These are phyloP conservation scores for Octopus bimaculoides DNA, from an alignment of 1,140 invertebrate genomes.

Conservation along the genomic window DNA sequence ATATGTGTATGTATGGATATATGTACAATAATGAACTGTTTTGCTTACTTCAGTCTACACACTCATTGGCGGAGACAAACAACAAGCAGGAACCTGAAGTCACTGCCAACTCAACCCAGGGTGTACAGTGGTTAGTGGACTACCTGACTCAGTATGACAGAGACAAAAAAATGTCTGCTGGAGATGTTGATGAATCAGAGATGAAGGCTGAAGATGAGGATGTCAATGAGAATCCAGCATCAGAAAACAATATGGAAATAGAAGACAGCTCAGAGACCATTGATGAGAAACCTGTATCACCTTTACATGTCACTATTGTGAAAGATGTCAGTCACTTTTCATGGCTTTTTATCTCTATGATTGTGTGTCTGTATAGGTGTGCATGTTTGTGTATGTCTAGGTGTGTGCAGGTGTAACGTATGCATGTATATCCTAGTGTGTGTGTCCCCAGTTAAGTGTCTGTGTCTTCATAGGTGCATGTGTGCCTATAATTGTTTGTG, in stretches of 20 bases:
- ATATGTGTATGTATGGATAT: too few species aligned
- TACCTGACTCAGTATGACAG: neutral
- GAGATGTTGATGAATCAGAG: neutral
- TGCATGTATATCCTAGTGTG: too few species aligned
- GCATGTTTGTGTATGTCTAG: too few species aligned
- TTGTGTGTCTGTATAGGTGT: too few species aligned
- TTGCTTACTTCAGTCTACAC: too few species aligned
- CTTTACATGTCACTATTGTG: slow-evolving; percentile 37
- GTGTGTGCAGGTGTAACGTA: too few species aligned
- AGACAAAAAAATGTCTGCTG: neutral
- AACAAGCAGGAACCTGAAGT: neutral
- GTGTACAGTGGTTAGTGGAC: neutral
- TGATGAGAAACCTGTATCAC: slow-evolving; percentile 19
- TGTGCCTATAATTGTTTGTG: too few species aligned
- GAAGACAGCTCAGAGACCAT: slow-evolving; percentile 5
- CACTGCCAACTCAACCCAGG: neutral
- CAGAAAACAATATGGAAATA: neutral
- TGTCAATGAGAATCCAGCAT: neutral
- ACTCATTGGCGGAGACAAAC: too few species aligned
- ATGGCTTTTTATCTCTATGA: too few species aligned
- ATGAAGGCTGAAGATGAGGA: neutral
- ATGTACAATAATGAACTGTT: too few species aligned
- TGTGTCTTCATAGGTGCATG: too few species aligned
- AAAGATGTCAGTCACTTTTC: slow-evolving; percentile 30
- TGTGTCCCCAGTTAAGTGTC: too few species aligned